Base-by-base conservation (phyloP, 2,797 vertebrate species). In the Chanos chanos region DNA sequence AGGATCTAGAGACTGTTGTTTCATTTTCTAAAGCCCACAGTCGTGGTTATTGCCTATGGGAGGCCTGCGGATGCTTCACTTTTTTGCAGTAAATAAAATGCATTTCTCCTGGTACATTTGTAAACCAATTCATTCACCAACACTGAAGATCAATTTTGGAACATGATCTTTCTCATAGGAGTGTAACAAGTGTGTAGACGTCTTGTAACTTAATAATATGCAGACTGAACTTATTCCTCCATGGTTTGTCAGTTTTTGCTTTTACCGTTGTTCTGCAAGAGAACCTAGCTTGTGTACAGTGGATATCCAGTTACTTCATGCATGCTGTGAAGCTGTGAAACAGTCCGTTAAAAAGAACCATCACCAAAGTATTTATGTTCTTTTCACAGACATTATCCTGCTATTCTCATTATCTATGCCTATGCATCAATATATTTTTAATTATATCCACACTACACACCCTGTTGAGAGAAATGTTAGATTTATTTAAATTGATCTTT, bases 41-140 rank as follows among this genome's bases (percentile, higher is more conserved):
- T n/a, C n/a, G n/a, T n/a, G n/a, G n/a, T n/a, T 52, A 47, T 28
- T 30, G 40, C 31, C 57, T 62, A 13, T 41, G 40, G 27, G 12
- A 24, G 12, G 25, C 48, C 21, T 15, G 45, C n/a, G n/a, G n/a
- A 64, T 37, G 1, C 8, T 19, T 58, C 28, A 19, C 2, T 9
- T 13, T n/a, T 12, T 61, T 61, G 61, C 41, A 44, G 63, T 57
- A 60, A 66, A 69, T 62, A 67, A 75, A 72, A 66, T 64, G 27
- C 33, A 60, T 55, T 58, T 66, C 55, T 72, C 60, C 30, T 49
- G 52, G 65, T 47, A 47, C 64, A 53, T 72, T 70, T 70, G 60
- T 55, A 73, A 76, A 73, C 66, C 67, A 68, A 70, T 76, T 73
- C 70, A 52, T 60, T 62, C 60, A 62, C 60, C 40, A 49, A 45